phyloP scores from a whole-genome alignment of 1,140 invertebrate species.

The Phortica variegata region DNA sequence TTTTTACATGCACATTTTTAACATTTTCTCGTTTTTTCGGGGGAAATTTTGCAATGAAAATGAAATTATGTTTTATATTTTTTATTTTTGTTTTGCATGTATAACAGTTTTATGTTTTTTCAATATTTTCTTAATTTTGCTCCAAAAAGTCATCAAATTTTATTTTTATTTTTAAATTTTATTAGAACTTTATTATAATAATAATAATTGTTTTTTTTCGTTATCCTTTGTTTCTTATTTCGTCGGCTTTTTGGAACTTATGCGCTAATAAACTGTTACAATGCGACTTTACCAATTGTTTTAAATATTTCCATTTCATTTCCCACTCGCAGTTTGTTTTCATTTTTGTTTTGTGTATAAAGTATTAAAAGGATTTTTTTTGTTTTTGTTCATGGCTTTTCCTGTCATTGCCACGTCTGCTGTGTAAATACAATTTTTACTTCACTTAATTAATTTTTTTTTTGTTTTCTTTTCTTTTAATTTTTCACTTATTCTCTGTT shows the following conservation, averaged over 20 bases:
- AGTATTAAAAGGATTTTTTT: slow-evolving; percentile 55
- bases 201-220: too few species aligned
- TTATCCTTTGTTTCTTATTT: not conserved
- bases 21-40: too few species aligned
- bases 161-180: slow-evolving; percentile 12
- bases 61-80: too few species aligned
- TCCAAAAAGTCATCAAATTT: too few species aligned
- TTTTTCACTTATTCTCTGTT: slow-evolving; percentile 12
- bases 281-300: not conserved
- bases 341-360: slow-evolving; percentile 48
- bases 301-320: not conserved
- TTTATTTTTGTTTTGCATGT: too few species aligned
- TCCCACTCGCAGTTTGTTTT: slow-evolving; percentile 9
- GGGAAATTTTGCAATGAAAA: too few species aligned
- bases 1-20: too few species aligned
- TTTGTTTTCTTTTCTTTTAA: slow-evolving; percentile 7
- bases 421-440: slow-evolving; percentile 50
- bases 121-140: too few species aligned
- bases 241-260: too few species aligned
- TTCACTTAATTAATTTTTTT: slow-evolving; percentile 21
- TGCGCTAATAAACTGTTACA: too few species aligned
- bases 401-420: not conserved
- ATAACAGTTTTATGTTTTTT: too few species aligned
- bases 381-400: slow-evolving; percentile 18
- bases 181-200: slow-evolving; percentile 31